Base-by-base conservation (phyloP, 2,113 vertebrate genomes). In the Podiceps cristatus region DNA sequence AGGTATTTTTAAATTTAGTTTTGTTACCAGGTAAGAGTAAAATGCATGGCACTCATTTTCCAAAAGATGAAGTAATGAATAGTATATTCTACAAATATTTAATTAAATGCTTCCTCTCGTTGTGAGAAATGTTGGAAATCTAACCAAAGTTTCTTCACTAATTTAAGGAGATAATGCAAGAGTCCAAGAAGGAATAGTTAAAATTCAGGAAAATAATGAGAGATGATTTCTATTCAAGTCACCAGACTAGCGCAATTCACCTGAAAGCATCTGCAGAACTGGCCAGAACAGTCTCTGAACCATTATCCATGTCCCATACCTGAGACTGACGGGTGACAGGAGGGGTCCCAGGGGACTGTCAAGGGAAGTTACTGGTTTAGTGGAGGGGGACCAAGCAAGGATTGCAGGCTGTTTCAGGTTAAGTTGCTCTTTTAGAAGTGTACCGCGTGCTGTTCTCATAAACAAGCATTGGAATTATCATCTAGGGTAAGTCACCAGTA, bases 391-490 rank as follows among this genome's bases (percentile, higher is more conserved):
- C 49, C 35, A 37, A 64, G n/a, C 40, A 33, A 68, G 53, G 31
- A 17, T 2, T 20, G 27, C 20, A 8, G 8, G 23, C 81, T 27
- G 6, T 76, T 73, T 40, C 33, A 13, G 31, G 16, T 47, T 45
- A 14, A 13, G 42, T 45, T 53, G 10, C 47, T 85, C 24, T 78
- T 60, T n/a, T 28, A 47, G 37, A 64, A 59, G 24, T 40, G 59
- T 35, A 11, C 52, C 14, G 3, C 0, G 1, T 40, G 18, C 18
- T 35, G 12, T 56, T 76, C 53, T 45, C 11, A 2, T 2, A n/a
- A 37, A 12, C 4, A 6, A 73, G 12, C 7, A 5, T 4, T 11
- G 37, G 60, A 63, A 29, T 29, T 40, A 0, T 1, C 24, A 19
- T 19, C 33, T 10, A 20, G 45, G 14, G 2, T 29, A 66, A 23